These are phyloP conservation scores for Stegostoma tigrinum DNA, from an alignment of 2,113 vertebrate genomes.

Conservation along the genomic window DNA sequence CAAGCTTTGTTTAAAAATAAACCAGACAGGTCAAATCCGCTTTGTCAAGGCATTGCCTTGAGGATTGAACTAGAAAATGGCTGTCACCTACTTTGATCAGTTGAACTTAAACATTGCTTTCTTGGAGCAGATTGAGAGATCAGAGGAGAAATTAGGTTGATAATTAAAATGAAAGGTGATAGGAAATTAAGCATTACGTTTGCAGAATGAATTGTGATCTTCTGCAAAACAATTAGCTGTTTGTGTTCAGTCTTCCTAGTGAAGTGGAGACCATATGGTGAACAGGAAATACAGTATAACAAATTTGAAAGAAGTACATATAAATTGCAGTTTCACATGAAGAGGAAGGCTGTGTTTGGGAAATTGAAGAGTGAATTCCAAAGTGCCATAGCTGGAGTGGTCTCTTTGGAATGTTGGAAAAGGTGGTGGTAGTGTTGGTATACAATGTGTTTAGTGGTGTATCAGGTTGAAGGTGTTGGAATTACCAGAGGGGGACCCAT, in stretches of 20 bases:
- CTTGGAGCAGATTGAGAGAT: neutral
- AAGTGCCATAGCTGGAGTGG: neutral
- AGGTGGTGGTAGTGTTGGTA: neutral
- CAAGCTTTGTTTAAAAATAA: too few relatives aligned
- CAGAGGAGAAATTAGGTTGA: too few relatives aligned
- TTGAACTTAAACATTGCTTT: neutral
- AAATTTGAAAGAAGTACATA: neutral
- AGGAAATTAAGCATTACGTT: too few relatives aligned
- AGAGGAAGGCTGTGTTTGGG: neutral
- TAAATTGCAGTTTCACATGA: neutral
- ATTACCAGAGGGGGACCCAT: neutral
- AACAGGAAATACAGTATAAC: neutral
- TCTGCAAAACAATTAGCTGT: neutral
- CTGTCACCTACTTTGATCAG: too few relatives aligned
- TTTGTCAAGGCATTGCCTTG: too few relatives aligned
- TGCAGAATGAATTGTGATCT: too few relatives aligned
- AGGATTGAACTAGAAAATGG: too few relatives aligned
- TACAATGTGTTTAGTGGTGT: neutral
- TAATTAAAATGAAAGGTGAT: too few relatives aligned
- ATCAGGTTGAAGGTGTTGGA: neutral
- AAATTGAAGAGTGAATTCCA: neutral
- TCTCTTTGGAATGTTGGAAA: neutral
- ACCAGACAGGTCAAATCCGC: too few relatives aligned
- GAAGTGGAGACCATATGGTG: neutral
- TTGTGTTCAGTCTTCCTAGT: neutral